phyloP scores from a whole-genome alignment of 2,888 invertebrate species.

The Omphaloscelis lunosa region DNA sequence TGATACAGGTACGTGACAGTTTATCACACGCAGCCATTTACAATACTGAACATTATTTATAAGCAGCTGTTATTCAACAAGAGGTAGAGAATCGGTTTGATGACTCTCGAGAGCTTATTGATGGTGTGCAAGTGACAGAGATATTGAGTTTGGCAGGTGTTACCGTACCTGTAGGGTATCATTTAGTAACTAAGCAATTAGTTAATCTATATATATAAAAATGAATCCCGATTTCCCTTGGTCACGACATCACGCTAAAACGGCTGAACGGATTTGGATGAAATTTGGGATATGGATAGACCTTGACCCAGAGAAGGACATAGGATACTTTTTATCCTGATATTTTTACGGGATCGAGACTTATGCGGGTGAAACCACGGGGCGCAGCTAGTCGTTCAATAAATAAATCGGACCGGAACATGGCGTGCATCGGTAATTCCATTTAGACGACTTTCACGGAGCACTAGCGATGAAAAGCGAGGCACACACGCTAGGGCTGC shows the following conservation, averaged over 20 bases:
- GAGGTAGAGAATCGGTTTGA: background rate
- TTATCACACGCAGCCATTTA: constrained; percentile 45
- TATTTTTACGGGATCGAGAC: too few relatives aligned
- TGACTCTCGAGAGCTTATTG: background rate
- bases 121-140: background rate
- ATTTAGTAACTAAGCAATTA: too few relatives aligned
- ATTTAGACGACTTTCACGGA: background rate
- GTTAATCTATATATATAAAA: too few relatives aligned
- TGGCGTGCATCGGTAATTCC: background rate
- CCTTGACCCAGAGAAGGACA: too few relatives aligned
- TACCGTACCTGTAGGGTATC: background rate
- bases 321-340: too few relatives aligned
- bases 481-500: background rate
- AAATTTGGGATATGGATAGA: too few relatives aligned
- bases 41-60: constrained; percentile 17
- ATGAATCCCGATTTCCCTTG: too few relatives aligned
- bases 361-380: too few relatives aligned
- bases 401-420: constrained; percentile 52
- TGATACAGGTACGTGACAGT: constrained; percentile 67
- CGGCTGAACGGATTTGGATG: too few relatives aligned
- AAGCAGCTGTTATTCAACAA: constrained; percentile 1
- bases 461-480: too few relatives aligned
- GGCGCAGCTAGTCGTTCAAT: constrained; percentile 43
- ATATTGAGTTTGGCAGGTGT: background rate
- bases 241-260: too few relatives aligned